Percentiles rank a stretch among this genome's conserved stretches.
phyloP scores from a whole-genome alignment of 2,888 invertebrate genomes.

The Quadroppia sp. region DNA sequence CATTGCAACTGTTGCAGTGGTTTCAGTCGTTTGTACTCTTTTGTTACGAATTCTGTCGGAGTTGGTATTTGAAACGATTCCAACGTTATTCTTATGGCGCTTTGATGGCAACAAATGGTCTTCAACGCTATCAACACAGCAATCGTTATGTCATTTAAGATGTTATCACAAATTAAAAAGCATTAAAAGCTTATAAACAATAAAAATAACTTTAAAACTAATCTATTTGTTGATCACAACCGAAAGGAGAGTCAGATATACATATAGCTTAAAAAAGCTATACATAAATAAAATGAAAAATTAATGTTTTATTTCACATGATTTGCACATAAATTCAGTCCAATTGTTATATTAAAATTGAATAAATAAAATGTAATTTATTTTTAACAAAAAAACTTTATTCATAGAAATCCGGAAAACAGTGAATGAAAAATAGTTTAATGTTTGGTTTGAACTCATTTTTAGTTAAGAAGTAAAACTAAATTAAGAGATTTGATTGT shows the following conservation, averaged over 20 bases:
- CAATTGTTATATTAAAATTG: conserved; percentile 1
- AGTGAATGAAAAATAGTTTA: background rate
- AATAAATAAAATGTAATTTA: background rate
- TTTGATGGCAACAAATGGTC: conserved; percentile 26
- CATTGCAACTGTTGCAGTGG: no score
- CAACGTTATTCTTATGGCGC: conserved; percentile 31
- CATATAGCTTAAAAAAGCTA: no score
- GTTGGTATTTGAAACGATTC: conserved; percentile 21
- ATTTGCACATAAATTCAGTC: background rate
- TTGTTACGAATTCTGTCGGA: conserved; percentile 19
- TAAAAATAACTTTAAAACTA: background rate
- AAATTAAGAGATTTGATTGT: conserved; percentile 29
- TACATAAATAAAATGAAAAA: background rate
- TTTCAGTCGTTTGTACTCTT: conserved; percentile 35
- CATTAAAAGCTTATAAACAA: background rate
- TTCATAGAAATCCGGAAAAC: conserved; percentile 21
- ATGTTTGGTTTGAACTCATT: conserved; percentile 23
- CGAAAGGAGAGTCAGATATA: no score
- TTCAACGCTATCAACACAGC: background rate
- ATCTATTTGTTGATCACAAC: background rate
- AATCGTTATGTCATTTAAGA: background rate
- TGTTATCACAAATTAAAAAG: background rate
- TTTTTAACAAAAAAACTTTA: background rate
- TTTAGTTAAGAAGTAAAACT: background rate
- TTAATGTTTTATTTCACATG: background rate